Base-by-base conservation (phyloP, 2,888 invertebrate species). In the Heliothis peltigera region DNA sequence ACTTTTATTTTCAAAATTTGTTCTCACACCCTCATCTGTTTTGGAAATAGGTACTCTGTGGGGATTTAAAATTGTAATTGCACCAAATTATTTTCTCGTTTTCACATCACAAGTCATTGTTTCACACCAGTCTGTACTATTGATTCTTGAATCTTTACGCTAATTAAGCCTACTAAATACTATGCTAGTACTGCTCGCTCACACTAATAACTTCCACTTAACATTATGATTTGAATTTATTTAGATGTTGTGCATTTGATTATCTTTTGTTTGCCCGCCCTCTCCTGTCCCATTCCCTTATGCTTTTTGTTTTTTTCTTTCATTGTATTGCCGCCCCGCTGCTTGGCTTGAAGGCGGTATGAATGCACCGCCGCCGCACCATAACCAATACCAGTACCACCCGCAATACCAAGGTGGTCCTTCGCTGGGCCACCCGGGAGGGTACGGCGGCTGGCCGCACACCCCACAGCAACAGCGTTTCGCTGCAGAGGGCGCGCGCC, bases 331-430 rank as follows among this genome's bases (percentile, higher is more conserved):
- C 93, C 93, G 93, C 89, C 89, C 87, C 87, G 92, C 92, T 91
- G 93, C 93, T 94, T 93, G 92, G 94, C 94, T 94, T 94, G 93
- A 94, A 94, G 95, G 94, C 94, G 94, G 95, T 92, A 93, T 95
- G 95, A 95, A 95, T 95, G 94, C 95, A 94, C 95, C 95, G 94
- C 89, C 92, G 87, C 88, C 87, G 87, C 94, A 93, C 92, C 94
- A 95, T 94, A 94, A 94, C 89, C 93, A 92, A 91, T 94, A 94
- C 92, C 93, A 93, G 93, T 93, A 95, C 93, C 94, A 93, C 91
- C 93, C 92, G 80, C 92, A 90, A 90, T 94, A 94, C 91, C 92
- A 89, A 85, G 92, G 93, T 85, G 92, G 91, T 82, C 89, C 89
- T 59, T 84, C 87, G 79, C 75, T 89, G 89, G 87, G 87, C 79